Evolutionary conservation across 2,113 vertebrate genomes (phyloP).

Genomic region (Bothrops jararaca): DNA sequence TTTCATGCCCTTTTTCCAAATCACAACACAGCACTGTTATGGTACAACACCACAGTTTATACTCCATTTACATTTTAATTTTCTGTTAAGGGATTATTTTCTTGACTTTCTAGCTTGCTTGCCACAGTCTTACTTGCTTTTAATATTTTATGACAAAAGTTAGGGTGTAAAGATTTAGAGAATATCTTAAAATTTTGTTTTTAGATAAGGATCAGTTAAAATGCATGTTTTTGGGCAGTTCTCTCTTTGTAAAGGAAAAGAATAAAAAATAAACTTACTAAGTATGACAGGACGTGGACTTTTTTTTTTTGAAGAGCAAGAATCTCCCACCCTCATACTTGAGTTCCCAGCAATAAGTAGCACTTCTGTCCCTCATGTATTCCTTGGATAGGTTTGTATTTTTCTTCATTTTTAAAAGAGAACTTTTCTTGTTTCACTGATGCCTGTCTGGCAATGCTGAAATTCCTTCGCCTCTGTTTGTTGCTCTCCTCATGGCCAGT

Average conservation of each 20-base stretch:
- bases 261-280: background rate
- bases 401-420: constrained; percentile 30
- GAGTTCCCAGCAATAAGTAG: background rate
- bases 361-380: background rate
- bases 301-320: background rate
- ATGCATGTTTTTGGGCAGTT: background rate
- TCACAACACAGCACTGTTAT: background rate
- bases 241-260: background rate
- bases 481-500: constrained; percentile 61
- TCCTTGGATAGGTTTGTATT: constrained; percentile 9
- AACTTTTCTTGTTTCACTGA: constrained; percentile 56
- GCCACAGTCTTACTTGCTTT: background rate
- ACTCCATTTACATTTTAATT: background rate
- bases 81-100: background rate
- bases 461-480: constrained; percentile 70
- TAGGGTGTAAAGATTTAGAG: background rate
- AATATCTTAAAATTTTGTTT: background rate
- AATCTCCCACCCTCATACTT: background rate
- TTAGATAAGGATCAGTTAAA: background rate
- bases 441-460: constrained; percentile 55
- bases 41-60: background rate
- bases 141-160: background rate
- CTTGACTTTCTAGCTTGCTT: background rate
- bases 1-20: background rate
- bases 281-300: background rate